Evolutionary conservation across 2,888 invertebrate species (phyloP), one percentile per base, ranked within the genome.

Genomic region (Diplazon laetatorius): DNA sequence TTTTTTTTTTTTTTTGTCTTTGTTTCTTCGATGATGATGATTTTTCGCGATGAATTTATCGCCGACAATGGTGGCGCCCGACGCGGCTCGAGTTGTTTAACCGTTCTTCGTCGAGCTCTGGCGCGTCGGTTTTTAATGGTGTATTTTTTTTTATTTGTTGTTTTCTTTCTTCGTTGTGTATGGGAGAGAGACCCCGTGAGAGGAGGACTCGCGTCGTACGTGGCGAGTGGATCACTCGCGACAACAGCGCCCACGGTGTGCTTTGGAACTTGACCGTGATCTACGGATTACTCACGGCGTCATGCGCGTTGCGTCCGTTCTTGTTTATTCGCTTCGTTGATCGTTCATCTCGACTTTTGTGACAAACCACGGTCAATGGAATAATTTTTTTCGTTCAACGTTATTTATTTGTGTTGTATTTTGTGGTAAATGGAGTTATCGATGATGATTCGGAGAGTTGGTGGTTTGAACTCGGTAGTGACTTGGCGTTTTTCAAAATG

Each of bases 211-310:
- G 65, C 83, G 82, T 80, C 74, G 68, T 78, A 81, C 82, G 80
- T 76, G 83, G 83, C 83, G 82, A 85, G 82, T 82, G 80, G 80
- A 81, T 78, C 78, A 68, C 80, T 81, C 77, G 78, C 62, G 81
- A 75, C 77, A 82, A 72, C 82, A 80, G 81, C 69, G 83, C 82
- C n/a, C 80, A 80, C 85, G 85, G 30, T 2, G 84, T 82, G 80
- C 85, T 80, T 72, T 79, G 82, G 81, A 76, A 81, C 82, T 85
- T 84, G 83, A 83, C 84, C 66, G 55, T 37, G 14, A 55, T 20
- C 20, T 69, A 70, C 55, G 44, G 73, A 78, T 60, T 22, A n/a
- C n/a, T n/a, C n/a, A n/a, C n/a, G n/a, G 73, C 80, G 80, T 85
- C 83, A 82, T 83, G 78, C 75, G 73, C 20, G 39, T 16, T 25